phyloP scores from a whole-genome alignment of 2,113 vertebrate species.

The Poeciliopsis retropinna region DNA sequence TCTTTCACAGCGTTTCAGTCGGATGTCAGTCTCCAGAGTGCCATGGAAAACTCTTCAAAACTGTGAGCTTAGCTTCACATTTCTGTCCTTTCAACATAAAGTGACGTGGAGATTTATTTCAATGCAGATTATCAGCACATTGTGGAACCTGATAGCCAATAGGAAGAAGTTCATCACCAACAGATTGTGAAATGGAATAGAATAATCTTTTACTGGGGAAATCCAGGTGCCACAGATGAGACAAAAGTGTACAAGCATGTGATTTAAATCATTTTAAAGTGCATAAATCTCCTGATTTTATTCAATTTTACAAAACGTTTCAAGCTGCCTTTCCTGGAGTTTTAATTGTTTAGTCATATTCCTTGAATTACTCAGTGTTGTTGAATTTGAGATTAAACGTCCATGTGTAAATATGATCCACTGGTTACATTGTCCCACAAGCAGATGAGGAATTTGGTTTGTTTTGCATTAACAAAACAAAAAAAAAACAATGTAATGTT shows the following conservation, averaged over 20 bases:
- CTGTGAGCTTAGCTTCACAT: constrained; percentile 5
- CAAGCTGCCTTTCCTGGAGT: no score
- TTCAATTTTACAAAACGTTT: not conserved
- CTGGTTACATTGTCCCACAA: not conserved
- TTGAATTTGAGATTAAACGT: not conserved
- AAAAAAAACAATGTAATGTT: no score
- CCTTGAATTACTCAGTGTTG: not conserved
- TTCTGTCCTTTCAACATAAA: constrained; percentile 2
- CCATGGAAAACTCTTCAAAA: constrained; percentile 12
- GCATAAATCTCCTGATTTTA: not conserved
- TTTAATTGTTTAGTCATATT: not conserved
- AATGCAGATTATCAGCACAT: not conserved
- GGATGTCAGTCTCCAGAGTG: not conserved
- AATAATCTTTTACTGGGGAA: no score
- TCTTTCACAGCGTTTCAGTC: constrained; percentile 16
- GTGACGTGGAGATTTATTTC: not conserved
- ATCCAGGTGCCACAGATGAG: no score
- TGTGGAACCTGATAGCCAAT: no score
- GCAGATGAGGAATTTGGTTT: not conserved
- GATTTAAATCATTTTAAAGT: not conserved
- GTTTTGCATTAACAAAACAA: no score
- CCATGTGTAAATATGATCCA: not conserved
- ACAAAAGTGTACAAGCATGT: not conserved
- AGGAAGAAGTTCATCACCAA: no score
- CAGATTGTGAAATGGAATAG: no score